Conservation (phyloP, 2,113 vertebrate species). For the Poicephalus meyeri region DNA sequence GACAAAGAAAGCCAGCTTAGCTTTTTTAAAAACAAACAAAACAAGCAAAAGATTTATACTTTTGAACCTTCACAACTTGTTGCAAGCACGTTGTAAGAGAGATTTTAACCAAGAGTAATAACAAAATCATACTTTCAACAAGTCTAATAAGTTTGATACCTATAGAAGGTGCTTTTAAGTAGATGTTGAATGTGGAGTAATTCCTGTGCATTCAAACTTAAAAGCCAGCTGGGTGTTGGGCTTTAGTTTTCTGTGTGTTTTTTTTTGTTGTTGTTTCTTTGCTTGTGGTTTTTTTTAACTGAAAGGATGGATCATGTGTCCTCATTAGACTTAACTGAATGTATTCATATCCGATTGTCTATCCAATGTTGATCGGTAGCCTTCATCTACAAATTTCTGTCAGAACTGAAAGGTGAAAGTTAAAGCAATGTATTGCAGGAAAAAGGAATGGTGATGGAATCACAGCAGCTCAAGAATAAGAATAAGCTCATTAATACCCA, state of each 20-base stretch:
- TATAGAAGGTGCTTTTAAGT: neutral
- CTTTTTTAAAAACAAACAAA: neutral
- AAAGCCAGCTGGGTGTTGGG: fast-evolving
- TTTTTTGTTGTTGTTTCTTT: neutral
- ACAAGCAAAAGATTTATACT: neutral
- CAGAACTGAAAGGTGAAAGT: neutral
- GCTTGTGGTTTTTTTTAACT: neutral
- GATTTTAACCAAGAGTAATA: neutral
- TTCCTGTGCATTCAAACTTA: neutral
- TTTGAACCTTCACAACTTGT: neutral
- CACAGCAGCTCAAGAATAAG: neutral
- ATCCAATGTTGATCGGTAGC: neutral
- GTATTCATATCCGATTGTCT: neutral
- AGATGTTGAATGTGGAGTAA: neutral
- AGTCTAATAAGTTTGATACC: neutral
- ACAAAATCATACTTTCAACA: neutral
- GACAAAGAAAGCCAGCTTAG: neutral
- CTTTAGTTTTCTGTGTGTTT: neutral
- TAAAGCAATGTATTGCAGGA: neutral
- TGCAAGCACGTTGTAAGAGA: neutral
- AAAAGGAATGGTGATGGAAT: neutral
- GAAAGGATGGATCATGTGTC: neutral
- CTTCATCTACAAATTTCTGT: neutral
- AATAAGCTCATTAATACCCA: neutral
- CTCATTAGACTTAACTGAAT: neutral